phyloP scores from a whole-genome alignment of 2,888 invertebrate species.

The Hetaerina titia region DNA sequence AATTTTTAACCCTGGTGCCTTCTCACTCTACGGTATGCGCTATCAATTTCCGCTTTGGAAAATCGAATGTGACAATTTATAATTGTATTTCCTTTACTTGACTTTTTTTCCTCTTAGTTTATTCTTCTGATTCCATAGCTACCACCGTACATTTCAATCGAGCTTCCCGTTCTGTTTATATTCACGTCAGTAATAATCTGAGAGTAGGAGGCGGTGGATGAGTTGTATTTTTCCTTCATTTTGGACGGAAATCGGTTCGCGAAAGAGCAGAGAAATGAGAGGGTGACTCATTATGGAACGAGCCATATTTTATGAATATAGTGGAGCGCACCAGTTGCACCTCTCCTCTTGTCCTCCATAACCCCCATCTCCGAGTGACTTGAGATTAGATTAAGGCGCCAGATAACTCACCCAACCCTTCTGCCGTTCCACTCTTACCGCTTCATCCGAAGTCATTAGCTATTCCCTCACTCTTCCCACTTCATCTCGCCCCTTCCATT shows the following conservation, averaged over 20 bases:
- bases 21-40: neutral
- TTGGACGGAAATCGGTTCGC: neutral
- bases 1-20: neutral
- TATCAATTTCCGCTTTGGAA: neutral
- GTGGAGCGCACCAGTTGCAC: neutral
- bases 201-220: no score
- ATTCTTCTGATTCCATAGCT: no score
- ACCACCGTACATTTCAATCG: no score
- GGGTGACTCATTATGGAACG: neutral
- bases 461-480: neutral
- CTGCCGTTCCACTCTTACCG: neutral
- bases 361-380: neutral
- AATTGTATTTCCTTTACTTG: neutral
- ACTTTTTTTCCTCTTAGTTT: no score
- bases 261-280: neutral
- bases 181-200: no score
- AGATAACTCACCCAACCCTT: neutral
- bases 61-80: neutral
- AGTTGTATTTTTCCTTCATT: neutral
- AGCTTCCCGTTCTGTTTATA: no score
- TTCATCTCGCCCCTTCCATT: neutral
- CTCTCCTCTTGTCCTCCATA: neutral
- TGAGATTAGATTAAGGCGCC: slow-evolving; percentile 37
- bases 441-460: slow-evolving; percentile 54
- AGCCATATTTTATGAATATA: neutral